These are phyloP conservation scores for Pangasianodon gigas DNA, from an alignment of 2,113 vertebrate genomes.

Conservation along the genomic window DNA sequence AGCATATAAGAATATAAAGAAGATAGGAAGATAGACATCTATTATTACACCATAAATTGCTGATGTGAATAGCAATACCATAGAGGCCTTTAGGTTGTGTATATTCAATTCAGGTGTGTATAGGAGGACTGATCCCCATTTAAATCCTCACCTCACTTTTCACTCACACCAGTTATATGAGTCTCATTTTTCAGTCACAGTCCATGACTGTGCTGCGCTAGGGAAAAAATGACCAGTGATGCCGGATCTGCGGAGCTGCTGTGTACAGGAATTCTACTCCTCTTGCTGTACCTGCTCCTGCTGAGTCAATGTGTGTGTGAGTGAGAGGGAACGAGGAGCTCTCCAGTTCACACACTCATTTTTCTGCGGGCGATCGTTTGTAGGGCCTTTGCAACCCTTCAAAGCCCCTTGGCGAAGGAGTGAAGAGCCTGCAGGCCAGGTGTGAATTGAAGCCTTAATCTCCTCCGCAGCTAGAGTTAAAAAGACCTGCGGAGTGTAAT, in stretches of 20 bases:
- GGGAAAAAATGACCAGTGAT: background rate
- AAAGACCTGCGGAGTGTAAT: conserved; percentile 25
- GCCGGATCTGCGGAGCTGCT: background rate
- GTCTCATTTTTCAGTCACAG: background rate
- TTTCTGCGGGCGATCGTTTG: conserved; percentile 40
- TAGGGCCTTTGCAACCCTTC: conserved; percentile 29
- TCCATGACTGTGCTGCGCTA: background rate
- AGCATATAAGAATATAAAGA: conserved; percentile 6
- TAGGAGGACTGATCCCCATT: background rate
- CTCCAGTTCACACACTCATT: conserved; percentile 17
- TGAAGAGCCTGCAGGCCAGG: conserved; percentile 43
- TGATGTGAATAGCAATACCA: background rate
- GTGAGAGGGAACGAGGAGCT: conserved; percentile 1
- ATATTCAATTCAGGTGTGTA: no score
- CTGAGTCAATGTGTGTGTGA: conserved; percentile 3
- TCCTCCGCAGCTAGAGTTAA: conserved; percentile 27
- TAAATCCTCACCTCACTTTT: background rate
- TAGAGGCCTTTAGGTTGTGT: background rate
- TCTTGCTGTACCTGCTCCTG: background rate
- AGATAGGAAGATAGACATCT: background rate
- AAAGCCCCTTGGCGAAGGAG: conserved; percentile 29
- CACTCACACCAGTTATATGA: background rate
- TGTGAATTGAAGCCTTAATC: conserved; percentile 43
- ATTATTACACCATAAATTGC: background rate
- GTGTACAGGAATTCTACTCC: background rate